Percentiles rank a stretch among this genome's conserved stretches.
Evolutionary conservation across 1,140 invertebrate species (phyloP).

Genomic region (Gonatopus flavifemur): DNA sequence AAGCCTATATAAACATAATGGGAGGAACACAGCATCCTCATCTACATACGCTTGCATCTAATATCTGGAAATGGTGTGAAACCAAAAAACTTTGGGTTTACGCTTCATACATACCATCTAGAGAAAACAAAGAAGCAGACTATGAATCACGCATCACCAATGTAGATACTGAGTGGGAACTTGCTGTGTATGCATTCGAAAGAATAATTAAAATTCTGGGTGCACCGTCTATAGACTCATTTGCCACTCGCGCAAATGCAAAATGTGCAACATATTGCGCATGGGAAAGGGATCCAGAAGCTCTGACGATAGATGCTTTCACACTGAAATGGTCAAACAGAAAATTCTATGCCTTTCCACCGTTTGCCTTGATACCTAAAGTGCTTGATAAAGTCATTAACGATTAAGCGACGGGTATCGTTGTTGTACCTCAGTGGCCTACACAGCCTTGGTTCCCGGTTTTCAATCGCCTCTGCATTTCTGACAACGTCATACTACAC

Average conservation of each 20-base stretch:
- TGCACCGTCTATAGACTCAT: background rate
- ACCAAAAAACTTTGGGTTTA: slow-evolving; percentile 31
- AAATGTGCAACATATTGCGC: background rate
- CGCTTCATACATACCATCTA: slow-evolving; percentile 44
- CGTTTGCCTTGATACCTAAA: background rate
- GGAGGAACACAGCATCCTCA: background rate
- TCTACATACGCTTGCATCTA: slow-evolving; percentile 13
- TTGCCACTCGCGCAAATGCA: background rate
- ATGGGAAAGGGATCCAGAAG: background rate
- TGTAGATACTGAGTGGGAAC: slow-evolving; percentile 31
- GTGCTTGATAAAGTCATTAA: background rate
- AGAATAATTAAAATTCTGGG: background rate
- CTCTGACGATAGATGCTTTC: background rate
- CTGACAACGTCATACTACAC: too few relatives aligned
- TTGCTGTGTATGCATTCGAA: background rate
- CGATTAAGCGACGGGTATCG: background rate
- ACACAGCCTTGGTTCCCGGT: background rate
- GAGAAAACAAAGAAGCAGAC: slow-evolving; percentile 34
- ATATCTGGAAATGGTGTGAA: slow-evolving; percentile 47
- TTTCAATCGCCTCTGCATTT: too few relatives aligned
- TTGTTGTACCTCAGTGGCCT: background rate
- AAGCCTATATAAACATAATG: slow-evolving; percentile 27
- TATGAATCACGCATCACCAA: slow-evolving; percentile 22
- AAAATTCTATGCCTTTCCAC: too few relatives aligned
- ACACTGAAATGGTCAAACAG: background rate